phyloP scores from a whole-genome alignment of 2,888 invertebrate species.

The Standfussiana lucernea region DNA sequence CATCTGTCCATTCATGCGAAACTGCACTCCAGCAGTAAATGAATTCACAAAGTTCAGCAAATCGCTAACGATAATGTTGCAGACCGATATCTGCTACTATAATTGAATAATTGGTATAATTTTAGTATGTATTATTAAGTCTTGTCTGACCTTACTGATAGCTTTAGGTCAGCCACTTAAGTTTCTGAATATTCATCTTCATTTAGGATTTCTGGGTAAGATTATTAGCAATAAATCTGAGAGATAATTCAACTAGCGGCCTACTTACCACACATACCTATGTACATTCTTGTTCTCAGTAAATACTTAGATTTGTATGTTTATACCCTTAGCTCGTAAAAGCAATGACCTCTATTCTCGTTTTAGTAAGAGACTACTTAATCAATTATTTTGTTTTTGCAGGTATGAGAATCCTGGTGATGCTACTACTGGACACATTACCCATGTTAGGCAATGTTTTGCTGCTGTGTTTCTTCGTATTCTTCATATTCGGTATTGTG shows the following conservation, averaged over 20 bases:
- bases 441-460: constrained; percentile 99
- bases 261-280: background rate
- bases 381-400: constrained; percentile 69
- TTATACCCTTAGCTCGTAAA: background rate
- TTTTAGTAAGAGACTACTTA: background rate
- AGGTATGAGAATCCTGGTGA: constrained; percentile 99
- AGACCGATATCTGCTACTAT: background rate
- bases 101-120: constrained; percentile 18
- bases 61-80: constrained; percentile 31
- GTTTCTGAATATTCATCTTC: constrained; percentile 41
- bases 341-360: background rate
- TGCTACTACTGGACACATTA: constrained; percentile 99
- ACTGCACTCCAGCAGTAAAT: constrained; percentile 71
- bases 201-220: constrained; percentile 10
- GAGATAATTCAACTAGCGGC: constrained; percentile 13
- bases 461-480: constrained; percentile 99
- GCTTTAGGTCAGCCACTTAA: constrained; percentile 10
- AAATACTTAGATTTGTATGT: constrained; percentile 3
- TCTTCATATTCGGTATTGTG: constrained; percentile 99
- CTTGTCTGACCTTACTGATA: constrained; percentile 5
- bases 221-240: constrained; percentile 13
- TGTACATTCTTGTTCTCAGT: constrained; percentile 18
- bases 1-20: constrained; percentile 68
- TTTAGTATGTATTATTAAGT: constrained; percentile 5
- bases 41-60: constrained; percentile 69